phyloP scores from a whole-genome alignment of 2,888 invertebrate species.

The Meteorus cinctellus region DNA sequence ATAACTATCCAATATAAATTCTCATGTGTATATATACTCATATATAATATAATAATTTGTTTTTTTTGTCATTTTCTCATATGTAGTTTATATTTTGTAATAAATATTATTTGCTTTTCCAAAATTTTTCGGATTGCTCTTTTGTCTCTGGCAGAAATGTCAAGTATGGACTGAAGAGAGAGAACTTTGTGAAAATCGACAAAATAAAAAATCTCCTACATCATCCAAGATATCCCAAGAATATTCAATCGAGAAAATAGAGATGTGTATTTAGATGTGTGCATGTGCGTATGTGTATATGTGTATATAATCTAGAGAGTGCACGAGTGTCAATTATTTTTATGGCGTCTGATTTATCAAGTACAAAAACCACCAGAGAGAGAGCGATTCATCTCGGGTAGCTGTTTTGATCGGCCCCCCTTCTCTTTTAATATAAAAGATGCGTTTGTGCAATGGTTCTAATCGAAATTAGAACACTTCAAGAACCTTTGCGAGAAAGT shows the following conservation, averaged over 20 bases:
- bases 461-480: constrained; percentile 16
- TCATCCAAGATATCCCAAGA: constrained; percentile 7
- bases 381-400: constrained; percentile 8
- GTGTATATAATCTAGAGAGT: not conserved
- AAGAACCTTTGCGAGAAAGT: constrained; percentile 7
- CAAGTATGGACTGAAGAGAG: constrained; percentile 15
- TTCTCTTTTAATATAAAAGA: constrained; percentile 30
- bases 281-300: constrained; percentile 14
- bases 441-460: constrained; percentile 39
- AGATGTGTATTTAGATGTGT: constrained; percentile 34
- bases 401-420: not conserved
- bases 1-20: constrained; percentile 56
- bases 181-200: not conserved
- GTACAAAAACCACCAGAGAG: constrained; percentile 38
- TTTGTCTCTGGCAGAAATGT: constrained; percentile 30
- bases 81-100: constrained; percentile 7
- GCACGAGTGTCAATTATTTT: constrained; percentile 3
- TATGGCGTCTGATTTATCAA: constrained; percentile 9
- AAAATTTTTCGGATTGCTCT: not conserved
- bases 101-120: constrained; percentile 14
- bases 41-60: constrained; percentile 24
- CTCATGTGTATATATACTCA: constrained; percentile 46
- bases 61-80: constrained; percentile 14
- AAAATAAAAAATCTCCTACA: constrained; percentile 29
- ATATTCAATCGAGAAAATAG: constrained; percentile 33